A percentile compares a stretch with the other conserved stretches of the same genome.
Conservation (phyloP, 2,888 invertebrate genomes). For the Phania funesta region DNA sequence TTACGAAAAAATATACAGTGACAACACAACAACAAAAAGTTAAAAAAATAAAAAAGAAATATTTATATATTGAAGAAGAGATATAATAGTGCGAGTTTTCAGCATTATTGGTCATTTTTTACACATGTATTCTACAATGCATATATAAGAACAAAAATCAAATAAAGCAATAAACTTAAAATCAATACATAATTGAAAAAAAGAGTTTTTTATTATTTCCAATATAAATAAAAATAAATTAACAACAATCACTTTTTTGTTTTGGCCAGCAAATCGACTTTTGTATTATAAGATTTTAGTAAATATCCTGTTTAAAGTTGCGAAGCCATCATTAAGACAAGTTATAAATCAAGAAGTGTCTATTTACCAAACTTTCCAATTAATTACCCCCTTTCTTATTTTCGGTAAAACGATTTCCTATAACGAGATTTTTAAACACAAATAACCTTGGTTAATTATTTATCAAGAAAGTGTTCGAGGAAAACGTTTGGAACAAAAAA, state of each 20-base stretch:
- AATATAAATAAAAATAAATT: constrained; percentile 1
- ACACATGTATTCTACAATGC: constrained; percentile 3
- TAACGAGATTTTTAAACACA: background rate
- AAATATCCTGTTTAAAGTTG: background rate
- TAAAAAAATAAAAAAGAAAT: constrained; percentile 23
- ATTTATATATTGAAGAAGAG: background rate
- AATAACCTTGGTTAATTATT: constrained; percentile 19
- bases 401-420: background rate
- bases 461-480: background rate
- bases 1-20: constrained; percentile 43
- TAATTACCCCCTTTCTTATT: background rate
- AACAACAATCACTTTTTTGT: constrained; percentile 17
- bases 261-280: constrained; percentile 22
- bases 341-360: background rate
- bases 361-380: background rate
- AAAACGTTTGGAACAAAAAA: background rate
- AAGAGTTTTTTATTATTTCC: background rate
- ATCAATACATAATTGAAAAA: constrained; percentile 37
- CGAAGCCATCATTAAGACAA: background rate
- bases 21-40: constrained; percentile 30
- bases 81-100: constrained; percentile 12
- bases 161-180: constrained; percentile 33
- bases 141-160: constrained; percentile 1
- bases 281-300: background rate
- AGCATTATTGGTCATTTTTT: background rate